Base-by-base conservation (phyloP, 2,797 vertebrate species). In the Numenius phaeopus region DNA sequence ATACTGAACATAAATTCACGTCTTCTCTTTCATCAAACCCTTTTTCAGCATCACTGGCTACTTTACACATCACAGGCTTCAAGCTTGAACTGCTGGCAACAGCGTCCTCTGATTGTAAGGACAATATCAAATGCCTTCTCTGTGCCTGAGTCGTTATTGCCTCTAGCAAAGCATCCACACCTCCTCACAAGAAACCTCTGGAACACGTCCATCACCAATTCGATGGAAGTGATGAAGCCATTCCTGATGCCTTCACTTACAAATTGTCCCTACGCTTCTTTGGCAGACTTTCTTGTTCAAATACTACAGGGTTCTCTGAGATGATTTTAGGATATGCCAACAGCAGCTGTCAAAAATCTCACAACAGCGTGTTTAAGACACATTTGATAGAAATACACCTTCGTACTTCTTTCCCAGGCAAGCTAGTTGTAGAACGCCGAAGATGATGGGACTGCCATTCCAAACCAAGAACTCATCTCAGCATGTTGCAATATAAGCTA, bases 111-210 rank as follows among this genome's bases (percentile, higher is more conserved):
- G 14, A 40, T 20, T 40, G 6, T 16, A 61, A 57, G 37, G 69
- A 27, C 27, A 37, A 10, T 12, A 55, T 3, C 15, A 21, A 82
- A 47, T 21, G 29, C 17, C 17, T 37, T 26, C 42, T 49, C 52
- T 34, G 34, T 0, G 0, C 32, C 46, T 0, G 3, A 65, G 50
- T 34, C 62, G 42, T 69, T 10, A 78, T 3, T 30, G 32, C 40
- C 32, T 65, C 67, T 17, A 37, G 52, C 29, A n/a, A 57, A 62
- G 39, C 5, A 79, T 9, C 52, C 14, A 22, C 67, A 87, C 14
- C 29, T 27, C 52, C 86, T 47, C 26, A 34, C 14, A 55, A 24
- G 59, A 67, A 23, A 46, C 42, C 46, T 70, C 67, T 23, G 24
- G 46, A 83, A 79, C 29, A 30, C 0, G 5, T 46, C 40, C 46